Evolutionary conservation across 2,888 invertebrate genomes (phyloP).

Genomic region (Dryomyza anilis): DNA sequence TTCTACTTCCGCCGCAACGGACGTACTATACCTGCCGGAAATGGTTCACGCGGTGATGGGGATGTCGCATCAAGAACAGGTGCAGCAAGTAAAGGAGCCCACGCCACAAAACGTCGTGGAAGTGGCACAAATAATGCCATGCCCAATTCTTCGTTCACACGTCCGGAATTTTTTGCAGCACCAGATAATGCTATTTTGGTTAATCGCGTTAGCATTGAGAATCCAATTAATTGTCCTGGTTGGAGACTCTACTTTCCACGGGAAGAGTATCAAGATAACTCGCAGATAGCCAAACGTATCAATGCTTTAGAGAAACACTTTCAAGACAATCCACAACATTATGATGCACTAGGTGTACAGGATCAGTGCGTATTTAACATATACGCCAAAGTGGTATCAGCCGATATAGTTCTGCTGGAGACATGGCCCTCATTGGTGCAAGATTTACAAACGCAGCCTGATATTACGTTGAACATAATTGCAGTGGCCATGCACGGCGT

Average conservation of each 20-base stretch:
- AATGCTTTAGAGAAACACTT: constrained; percentile 66
- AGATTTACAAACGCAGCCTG: constrained; percentile 73
- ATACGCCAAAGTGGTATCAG: constrained; percentile 65
- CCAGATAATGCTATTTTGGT: constrained; percentile 44
- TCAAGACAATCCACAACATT: constrained; percentile 40
- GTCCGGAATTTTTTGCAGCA: constrained; percentile 46
- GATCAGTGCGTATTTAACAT: constrained; percentile 54
- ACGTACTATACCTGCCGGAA: constrained; percentile 48
- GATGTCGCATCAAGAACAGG: not conserved
- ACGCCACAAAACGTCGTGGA: not conserved
- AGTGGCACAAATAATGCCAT: not conserved
- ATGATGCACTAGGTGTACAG: constrained; percentile 42
- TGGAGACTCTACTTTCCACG: constrained; percentile 82
- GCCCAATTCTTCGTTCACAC: constrained; percentile 42
- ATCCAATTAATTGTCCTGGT: constrained; percentile 65
- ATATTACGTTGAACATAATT: constrained; percentile 71
- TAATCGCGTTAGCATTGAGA: constrained; percentile 43
- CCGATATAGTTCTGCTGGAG: constrained; percentile 65
- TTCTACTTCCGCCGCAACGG: constrained; percentile 54
- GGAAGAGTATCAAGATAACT: constrained; percentile 65
- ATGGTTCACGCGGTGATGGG: constrained; percentile 11
- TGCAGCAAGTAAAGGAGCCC: not conserved
- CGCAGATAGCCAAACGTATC: constrained; percentile 63
- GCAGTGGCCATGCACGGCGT: constrained; percentile 71
- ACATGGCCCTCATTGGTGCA: constrained; percentile 70